Conservation (phyloP, 1,140 invertebrate species). For the Heliconius hewitsoni region DNA sequence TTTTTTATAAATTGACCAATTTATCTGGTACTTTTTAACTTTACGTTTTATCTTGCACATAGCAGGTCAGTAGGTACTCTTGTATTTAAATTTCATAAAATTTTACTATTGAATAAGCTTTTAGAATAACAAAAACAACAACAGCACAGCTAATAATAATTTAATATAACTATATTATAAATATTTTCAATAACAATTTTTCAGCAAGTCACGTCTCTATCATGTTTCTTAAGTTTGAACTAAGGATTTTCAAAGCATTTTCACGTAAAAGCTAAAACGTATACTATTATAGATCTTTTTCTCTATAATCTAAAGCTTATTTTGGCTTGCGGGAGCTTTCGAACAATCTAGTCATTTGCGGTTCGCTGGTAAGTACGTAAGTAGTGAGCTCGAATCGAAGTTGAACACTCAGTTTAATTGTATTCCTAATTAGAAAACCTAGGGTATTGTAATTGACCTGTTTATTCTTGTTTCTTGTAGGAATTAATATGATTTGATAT, state of each 20-base stretch:
- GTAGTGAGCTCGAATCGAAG: slow-evolving; percentile 39
- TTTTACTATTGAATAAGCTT: too few relatives aligned
- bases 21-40: neutral
- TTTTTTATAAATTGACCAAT: neutral
- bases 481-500: neutral
- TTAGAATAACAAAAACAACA: too few relatives aligned
- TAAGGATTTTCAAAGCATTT: slow-evolving; percentile 8
- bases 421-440: slow-evolving; percentile 41
- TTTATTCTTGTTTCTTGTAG: slow-evolving; percentile 30
- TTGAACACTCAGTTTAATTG: slow-evolving; percentile 39
- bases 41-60: neutral
- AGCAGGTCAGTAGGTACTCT: too few relatives aligned
- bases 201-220: slow-evolving; percentile 8
- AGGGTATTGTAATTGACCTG: slow-evolving; percentile 37
- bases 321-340: neutral
- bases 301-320: neutral
- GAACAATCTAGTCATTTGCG: slow-evolving; percentile 40
- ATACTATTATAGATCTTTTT: neutral
- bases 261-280: neutral
- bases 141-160: neutral
- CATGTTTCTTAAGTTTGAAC: neutral
- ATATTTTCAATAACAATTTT: neutral
- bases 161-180: neutral
- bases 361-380: slow-evolving; percentile 37
- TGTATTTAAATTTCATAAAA: too few relatives aligned